These are phyloP conservation scores for Aplochiton taeniatus DNA, from an alignment of 2,797 vertebrate species.

Conservation along the genomic window DNA sequence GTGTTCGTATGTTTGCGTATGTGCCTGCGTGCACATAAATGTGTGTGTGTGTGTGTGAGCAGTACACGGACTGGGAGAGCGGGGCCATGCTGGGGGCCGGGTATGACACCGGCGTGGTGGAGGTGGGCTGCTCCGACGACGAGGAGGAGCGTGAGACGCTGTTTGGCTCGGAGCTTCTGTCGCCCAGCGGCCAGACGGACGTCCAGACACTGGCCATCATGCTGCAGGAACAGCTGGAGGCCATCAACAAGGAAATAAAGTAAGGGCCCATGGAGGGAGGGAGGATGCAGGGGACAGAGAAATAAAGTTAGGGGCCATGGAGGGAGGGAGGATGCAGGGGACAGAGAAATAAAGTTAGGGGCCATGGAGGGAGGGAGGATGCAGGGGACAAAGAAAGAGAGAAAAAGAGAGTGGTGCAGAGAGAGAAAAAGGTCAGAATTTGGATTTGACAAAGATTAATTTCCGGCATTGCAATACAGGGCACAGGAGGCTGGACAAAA, in stretches of 20 bases:
- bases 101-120: slow-evolving; percentile 69
- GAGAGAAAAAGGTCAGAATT: no score
- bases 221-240: slow-evolving; percentile 90
- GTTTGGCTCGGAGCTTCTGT: slow-evolving; percentile 81
- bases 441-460: no score
- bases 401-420: neutral
- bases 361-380: neutral
- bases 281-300: neutral
- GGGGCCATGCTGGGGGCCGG: slow-evolving; percentile 66
- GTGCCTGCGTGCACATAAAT: neutral
- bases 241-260: slow-evolving; percentile 92
- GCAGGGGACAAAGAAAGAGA: neutral
- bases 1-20: neutral
- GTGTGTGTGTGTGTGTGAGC: neutral
- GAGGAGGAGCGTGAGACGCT: slow-evolving; percentile 78
- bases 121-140: slow-evolving; percentile 73
- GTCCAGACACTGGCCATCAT: slow-evolving; percentile 89
- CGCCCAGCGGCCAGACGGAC: slow-evolving; percentile 86
- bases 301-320: neutral
- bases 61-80: slow-evolving; percentile 84
- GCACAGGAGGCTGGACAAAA: no score
- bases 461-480: no score
- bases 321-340: neutral
- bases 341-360: neutral
- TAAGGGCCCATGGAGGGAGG: slow-evolving; percentile 63